A percentile compares a stretch with the other conserved stretches of the same genome.
These are phyloP conservation scores for Nomada goodeniana DNA, from an alignment of 2,888 invertebrate genomes.

Conservation along the genomic window DNA sequence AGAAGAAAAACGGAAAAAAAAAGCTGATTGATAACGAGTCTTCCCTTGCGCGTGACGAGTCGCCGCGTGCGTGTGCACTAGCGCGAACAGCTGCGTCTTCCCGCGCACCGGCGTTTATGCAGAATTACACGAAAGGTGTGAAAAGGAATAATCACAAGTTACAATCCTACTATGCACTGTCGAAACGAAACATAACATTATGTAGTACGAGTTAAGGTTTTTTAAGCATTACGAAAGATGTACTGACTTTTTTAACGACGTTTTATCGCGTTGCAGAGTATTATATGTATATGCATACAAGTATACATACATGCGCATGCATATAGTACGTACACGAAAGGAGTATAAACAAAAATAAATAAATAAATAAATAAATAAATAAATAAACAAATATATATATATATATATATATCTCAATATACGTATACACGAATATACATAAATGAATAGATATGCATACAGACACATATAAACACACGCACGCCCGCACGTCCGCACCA, in stretches of 20 bases:
- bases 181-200: slow-evolving; percentile 69
- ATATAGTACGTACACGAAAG: slow-evolving; percentile 21
- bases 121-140: background rate
- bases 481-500: slow-evolving; percentile 18
- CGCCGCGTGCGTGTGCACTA: slow-evolving; percentile 40
- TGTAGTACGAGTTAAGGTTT: slow-evolving; percentile 71
- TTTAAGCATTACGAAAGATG: slow-evolving; percentile 70
- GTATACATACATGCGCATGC: slow-evolving; percentile 37
- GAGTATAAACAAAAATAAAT: slow-evolving; percentile 52
- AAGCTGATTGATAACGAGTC: slow-evolving; percentile 59
- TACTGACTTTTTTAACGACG: slow-evolving; percentile 74
- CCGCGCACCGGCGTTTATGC: slow-evolving; percentile 2
- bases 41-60: slow-evolving; percentile 64
- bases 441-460: slow-evolving; percentile 51
- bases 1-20: slow-evolving; percentile 1
- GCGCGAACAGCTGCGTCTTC: background rate
- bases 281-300: slow-evolving; percentile 58
- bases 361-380: slow-evolving; percentile 48
- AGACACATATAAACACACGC: slow-evolving; percentile 44
- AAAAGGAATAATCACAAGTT: slow-evolving; percentile 56
- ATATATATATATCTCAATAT: slow-evolving; percentile 56
- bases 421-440: slow-evolving; percentile 28
- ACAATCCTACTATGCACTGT: slow-evolving; percentile 70
- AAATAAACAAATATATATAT: slow-evolving; percentile 49
- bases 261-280: slow-evolving; percentile 72